Conservation (phyloP, 2,797 vertebrate species). For the Lithobates pipiens region DNA sequence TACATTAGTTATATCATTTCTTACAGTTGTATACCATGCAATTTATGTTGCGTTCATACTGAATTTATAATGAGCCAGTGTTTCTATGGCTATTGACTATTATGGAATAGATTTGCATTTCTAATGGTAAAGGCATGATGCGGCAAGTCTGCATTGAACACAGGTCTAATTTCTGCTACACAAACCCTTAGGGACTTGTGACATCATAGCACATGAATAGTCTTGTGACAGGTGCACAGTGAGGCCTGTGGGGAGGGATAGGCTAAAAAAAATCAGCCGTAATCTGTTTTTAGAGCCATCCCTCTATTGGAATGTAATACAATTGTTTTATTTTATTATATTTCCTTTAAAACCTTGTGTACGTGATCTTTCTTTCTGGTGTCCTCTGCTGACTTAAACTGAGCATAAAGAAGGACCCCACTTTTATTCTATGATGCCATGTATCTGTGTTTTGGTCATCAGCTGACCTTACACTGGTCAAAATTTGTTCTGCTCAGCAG, state of each 20-base stretch:
- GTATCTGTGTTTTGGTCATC: too few species aligned
- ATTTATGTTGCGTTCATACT: too few species aligned
- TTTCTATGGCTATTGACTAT: neutral
- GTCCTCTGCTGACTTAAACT: too few species aligned
- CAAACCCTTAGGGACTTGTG: neutral
- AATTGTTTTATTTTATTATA: neutral
- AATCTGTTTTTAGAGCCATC: neutral
- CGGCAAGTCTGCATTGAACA: neutral
- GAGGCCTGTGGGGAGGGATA: neutral
- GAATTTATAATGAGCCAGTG: neutral
- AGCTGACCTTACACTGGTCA: too few species aligned
- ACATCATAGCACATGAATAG: neutral
- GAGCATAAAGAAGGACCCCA: too few species aligned
- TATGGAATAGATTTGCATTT: neutral
- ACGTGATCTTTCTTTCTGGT: too few species aligned
- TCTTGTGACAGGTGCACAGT: constrained; percentile 1
- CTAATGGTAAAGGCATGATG: neutral
- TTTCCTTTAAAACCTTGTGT: neutral
- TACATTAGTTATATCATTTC: too few species aligned
- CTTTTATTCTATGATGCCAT: too few species aligned
- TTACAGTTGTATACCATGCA: too few species aligned
- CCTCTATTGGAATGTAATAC: neutral
- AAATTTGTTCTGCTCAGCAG: too few species aligned
- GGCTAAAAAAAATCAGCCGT: neutral
- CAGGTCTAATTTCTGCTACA: neutral